Evolutionary conservation across 2,888 invertebrate genomes (phyloP).

Genomic region (Pollenia angustigena): DNA sequence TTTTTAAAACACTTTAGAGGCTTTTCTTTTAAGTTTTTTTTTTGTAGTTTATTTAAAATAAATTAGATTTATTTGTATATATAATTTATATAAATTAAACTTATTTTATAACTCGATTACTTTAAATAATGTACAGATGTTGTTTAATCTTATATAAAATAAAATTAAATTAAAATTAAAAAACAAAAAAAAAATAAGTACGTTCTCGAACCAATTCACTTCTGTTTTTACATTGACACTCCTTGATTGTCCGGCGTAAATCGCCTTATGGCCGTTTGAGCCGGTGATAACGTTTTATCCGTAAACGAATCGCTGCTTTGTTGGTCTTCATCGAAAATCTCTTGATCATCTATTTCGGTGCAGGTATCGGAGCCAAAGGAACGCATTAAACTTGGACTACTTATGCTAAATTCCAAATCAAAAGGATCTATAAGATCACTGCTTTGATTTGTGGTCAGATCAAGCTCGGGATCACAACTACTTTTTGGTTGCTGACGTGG

Average conservation of each 20-base stretch:
- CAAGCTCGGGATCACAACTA: constrained; percentile 76
- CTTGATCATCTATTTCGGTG: constrained; percentile 60
- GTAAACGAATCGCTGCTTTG: constrained; percentile 75
- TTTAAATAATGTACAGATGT: constrained; percentile 47
- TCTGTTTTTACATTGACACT: background rate
- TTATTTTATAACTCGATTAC: constrained; percentile 48
- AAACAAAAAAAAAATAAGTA: constrained; percentile 4
- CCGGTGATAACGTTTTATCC: constrained; percentile 80
- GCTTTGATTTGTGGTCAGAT: constrained; percentile 51
- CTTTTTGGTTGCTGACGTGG: constrained; percentile 83
- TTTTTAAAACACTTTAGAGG: background rate
- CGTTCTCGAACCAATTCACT: background rate
- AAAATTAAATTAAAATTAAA: background rate
- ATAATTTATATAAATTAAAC: constrained; percentile 40
- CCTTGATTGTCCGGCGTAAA: constrained; percentile 61
- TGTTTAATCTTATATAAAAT: background rate
- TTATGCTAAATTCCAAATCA: constrained; percentile 82
- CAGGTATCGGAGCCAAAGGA: constrained; percentile 78
- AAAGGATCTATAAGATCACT: constrained; percentile 77
- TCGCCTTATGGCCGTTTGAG: constrained; percentile 81
- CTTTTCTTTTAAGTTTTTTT: constrained; percentile 11
- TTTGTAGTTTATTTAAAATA: background rate
- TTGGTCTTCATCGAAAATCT: constrained; percentile 9
- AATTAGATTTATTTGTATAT: constrained; percentile 56
- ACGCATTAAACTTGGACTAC: constrained; percentile 84